Conservation (phyloP, 2,888 invertebrate genomes). For the Allygus modestus region DNA sequence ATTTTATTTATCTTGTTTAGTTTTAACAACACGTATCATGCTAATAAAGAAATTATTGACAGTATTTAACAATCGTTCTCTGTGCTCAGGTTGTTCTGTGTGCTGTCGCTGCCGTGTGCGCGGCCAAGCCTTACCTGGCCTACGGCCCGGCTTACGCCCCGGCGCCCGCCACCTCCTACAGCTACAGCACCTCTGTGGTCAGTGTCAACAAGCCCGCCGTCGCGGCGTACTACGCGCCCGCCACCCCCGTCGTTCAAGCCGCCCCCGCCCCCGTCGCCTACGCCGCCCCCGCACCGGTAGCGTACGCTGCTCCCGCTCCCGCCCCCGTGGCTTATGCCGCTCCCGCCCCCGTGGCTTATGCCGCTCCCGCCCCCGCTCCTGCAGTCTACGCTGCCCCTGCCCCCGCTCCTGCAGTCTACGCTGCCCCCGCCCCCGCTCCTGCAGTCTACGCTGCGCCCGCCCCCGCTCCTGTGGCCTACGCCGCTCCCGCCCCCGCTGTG, state of each 20-base stretch:
- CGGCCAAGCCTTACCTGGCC: constrained; percentile 67
- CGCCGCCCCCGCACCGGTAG: constrained; percentile 62
- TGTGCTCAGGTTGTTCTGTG: constrained; percentile 80
- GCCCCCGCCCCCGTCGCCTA: constrained; percentile 61
- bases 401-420: constrained; percentile 43
- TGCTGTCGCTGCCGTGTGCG: constrained; percentile 75
- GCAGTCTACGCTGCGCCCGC: constrained; percentile 67
- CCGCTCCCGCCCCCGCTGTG: constrained; percentile 68
- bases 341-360: constrained; percentile 67
- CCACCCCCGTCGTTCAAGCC: constrained; percentile 46
- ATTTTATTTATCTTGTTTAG: too few species aligned
- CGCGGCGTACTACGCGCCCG: constrained; percentile 54
- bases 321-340: constrained; percentile 71
- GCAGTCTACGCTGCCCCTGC: constrained; percentile 52
- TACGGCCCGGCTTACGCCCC: constrained; percentile 36
- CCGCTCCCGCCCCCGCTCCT: constrained; percentile 68
- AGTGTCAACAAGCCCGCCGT: constrained; percentile 52
- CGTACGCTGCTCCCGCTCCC: constrained; percentile 69
- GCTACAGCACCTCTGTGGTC: constrained; percentile 60
- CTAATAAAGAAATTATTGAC: too few species aligned
- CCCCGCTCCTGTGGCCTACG: constrained; percentile 71
- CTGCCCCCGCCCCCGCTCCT: constrained; percentile 63
- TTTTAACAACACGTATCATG: too few species aligned
- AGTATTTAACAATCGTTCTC: too few species aligned
- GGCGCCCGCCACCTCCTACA: constrained; percentile 47